Conservation (phyloP, 1,140 invertebrate genomes). For the Physella acuta region DNA sequence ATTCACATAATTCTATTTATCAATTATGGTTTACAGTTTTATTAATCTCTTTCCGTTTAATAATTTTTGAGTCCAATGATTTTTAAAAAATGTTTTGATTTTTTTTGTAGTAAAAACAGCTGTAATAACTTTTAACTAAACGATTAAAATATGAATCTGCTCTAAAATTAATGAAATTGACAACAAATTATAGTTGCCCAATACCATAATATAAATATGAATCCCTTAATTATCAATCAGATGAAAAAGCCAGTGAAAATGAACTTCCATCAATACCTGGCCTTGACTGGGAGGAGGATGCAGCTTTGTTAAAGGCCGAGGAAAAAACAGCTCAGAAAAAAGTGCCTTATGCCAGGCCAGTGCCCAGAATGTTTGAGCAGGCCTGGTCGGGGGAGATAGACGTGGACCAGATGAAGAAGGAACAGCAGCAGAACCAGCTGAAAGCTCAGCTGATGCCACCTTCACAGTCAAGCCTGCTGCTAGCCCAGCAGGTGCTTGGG, state of each 20-base stretch:
- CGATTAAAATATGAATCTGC: too few relatives aligned
- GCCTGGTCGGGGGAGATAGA: conserved; percentile 83
- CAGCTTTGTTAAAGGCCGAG: conserved; percentile 60
- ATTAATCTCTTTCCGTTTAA: too few relatives aligned
- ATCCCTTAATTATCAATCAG: background rate
- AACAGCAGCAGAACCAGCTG: conserved; percentile 17
- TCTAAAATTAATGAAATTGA: too few relatives aligned
- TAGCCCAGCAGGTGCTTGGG: conserved; percentile 22
- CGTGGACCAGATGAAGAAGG: conserved; percentile 25
- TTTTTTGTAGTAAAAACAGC: too few relatives aligned
- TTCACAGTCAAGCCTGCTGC: conserved; percentile 19
- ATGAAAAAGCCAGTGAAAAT: conserved; percentile 32
- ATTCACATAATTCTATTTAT: too few relatives aligned
- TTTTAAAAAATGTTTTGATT: too few relatives aligned
- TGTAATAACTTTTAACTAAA: too few relatives aligned
- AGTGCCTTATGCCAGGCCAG: conserved; percentile 88
- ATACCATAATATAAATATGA: too few relatives aligned
- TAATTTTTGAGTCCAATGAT: too few relatives aligned
- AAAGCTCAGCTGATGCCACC: background rate
- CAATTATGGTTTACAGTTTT: too few relatives aligned
- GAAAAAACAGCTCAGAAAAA: conserved; percentile 63
- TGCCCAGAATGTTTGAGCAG: conserved; percentile 91
- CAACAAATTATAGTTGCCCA: too few relatives aligned
- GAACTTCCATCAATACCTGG: conserved; percentile 73
- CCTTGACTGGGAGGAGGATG: conserved; percentile 70